Conservation (phyloP, 2,113 vertebrate species). For the Cyprinodon variegatus region DNA sequence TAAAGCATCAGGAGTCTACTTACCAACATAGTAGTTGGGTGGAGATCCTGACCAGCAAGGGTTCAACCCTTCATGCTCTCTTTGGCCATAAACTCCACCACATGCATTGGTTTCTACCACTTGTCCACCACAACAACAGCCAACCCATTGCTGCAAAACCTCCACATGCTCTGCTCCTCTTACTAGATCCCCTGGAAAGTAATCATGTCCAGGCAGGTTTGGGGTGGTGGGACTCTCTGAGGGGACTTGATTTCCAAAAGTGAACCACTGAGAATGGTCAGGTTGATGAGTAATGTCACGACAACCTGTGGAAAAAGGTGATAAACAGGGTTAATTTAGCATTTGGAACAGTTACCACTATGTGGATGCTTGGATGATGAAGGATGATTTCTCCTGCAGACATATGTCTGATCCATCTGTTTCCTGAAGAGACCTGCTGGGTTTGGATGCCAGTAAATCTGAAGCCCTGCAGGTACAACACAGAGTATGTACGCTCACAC, state of each 20-base stretch:
- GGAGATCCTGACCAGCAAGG: slow-evolving; percentile 42
- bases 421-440: slow-evolving; percentile 52
- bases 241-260: not conserved
- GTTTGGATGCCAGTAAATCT: slow-evolving; percentile 16
- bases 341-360: not conserved
- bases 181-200: not conserved
- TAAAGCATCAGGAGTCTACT: not conserved
- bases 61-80: slow-evolving; percentile 6
- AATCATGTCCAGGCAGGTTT: not conserved
- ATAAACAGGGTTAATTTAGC: not conserved
- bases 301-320: slow-evolving; percentile 18
- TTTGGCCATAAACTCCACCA: slow-evolving; percentile 17
- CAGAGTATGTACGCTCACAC: not conserved
- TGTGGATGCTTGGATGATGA: not conserved
- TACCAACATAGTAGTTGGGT: slow-evolving; percentile 35
- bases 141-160: not conserved
- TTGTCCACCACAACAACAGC: not conserved
- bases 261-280: slow-evolving; percentile 21
- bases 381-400: slow-evolving; percentile 4
- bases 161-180: not conserved
- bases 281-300: not conserved
- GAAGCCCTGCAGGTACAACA: not conserved
- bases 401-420: slow-evolving; percentile 48
- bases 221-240: slow-evolving; percentile 18
- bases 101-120: slow-evolving; percentile 19